Evolutionary conservation across 2,113 vertebrate species (phyloP).

Genomic region (Himantopus leucocephalus): DNA sequence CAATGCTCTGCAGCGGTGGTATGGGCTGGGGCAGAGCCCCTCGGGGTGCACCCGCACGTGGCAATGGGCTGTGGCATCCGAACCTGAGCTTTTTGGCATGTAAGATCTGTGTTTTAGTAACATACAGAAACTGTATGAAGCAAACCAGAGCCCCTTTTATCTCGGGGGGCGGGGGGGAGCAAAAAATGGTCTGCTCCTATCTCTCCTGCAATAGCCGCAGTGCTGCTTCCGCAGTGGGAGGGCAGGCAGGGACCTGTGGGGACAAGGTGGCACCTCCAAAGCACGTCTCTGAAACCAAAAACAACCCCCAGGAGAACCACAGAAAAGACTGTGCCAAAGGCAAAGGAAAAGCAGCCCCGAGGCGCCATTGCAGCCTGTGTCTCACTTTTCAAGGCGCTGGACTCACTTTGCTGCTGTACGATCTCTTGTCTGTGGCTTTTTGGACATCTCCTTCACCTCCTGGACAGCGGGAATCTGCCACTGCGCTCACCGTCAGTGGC

Average conservation of each 20-base stretch:
- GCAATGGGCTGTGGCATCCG: accelerated
- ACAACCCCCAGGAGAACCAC: not conserved
- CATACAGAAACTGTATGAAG: not conserved
- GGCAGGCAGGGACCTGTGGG: not conserved
- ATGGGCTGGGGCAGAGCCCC: not conserved
- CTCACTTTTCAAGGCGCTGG: not conserved
- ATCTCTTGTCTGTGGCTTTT: not conserved
- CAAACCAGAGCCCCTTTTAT: not conserved
- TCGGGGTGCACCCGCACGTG: accelerated
- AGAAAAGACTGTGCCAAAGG: not conserved
- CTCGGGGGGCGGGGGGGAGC: accelerated
- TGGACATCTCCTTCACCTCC: not conserved
- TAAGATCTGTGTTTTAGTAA: conserved; percentile 8
- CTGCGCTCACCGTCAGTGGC: accelerated
- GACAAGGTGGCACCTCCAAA: not conserved
- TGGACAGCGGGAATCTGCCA: not conserved
- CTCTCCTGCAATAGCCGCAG: not conserved
- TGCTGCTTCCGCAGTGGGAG: not conserved
- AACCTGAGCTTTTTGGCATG: conserved; percentile 1
- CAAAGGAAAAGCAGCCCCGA: not conserved
- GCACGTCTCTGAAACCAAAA: not conserved
- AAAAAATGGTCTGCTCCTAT: not conserved
- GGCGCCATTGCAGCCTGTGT: not conserved
- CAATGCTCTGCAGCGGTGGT: not conserved
- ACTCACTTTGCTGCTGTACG: not conserved